Conservation (phyloP, 2,797 vertebrate species). For the Mionectes olivaceus region DNA sequence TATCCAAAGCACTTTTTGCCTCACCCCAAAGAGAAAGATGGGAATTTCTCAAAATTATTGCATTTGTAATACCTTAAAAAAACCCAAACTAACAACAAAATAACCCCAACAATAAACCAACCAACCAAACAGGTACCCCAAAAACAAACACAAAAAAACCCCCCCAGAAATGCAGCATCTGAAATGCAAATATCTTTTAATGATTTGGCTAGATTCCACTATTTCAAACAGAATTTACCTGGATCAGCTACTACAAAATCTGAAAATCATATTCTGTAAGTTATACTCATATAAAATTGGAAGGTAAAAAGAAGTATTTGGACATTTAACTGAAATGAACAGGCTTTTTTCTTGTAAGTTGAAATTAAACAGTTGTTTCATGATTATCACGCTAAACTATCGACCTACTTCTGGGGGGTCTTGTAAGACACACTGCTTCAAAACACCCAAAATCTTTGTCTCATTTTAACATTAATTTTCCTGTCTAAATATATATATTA, state of each 20-base stretch:
- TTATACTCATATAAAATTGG: not conserved
- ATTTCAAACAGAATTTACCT: not conserved
- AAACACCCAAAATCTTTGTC: not conserved
- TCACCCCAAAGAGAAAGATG: not conserved
- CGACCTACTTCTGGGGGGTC: not conserved
- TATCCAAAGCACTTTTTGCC: not conserved
- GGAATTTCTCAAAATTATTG: not conserved
- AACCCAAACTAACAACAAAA: not conserved
- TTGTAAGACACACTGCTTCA: not conserved
- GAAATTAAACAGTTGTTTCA: not conserved
- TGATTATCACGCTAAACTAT: not conserved
- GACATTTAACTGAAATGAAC: not conserved
- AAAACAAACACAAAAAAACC: not conserved
- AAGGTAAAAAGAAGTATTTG: not conserved
- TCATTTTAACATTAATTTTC: constrained; percentile 3
- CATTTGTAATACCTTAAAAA: not conserved
- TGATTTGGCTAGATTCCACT: not conserved
- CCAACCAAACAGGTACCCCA: not conserved
- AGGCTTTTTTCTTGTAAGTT: not conserved
- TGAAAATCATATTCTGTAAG: not conserved
- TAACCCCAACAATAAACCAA: not conserved
- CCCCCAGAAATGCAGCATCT: not conserved
- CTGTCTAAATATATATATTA: not conserved
- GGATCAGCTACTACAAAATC: not conserved
- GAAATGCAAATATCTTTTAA: not conserved